A percentile compares a stretch with the other conserved stretches of the same genome.
Evolutionary conservation across 1,140 invertebrate species (phyloP).

Genomic region (Doryteuthis pealeii): DNA sequence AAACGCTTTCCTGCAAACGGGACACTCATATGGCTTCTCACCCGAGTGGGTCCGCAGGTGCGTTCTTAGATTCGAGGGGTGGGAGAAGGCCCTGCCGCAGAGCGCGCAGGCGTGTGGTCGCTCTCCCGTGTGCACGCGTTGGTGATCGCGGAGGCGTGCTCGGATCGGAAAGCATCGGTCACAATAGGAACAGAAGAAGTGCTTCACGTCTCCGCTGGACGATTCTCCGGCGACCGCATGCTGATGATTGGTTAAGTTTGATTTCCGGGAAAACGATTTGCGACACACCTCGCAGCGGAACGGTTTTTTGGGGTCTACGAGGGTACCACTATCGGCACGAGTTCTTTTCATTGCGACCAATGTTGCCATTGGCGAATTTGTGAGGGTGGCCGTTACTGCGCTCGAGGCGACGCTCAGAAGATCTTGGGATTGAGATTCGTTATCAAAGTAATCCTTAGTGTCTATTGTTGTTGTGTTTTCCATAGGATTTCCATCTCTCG

Average conservation of each 20-base stretch:
- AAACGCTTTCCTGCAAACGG: neutral
- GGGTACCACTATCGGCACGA: too few species aligned
- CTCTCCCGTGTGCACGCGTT: slow-evolving; percentile 35
- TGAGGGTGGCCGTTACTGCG: too few species aligned
- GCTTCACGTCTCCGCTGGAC: neutral
- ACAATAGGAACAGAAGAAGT: slow-evolving; percentile 18
- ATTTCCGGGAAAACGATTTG: neutral
- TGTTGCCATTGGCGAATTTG: too few species aligned
- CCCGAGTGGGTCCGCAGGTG: neutral
- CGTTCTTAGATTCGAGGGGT: neutral
- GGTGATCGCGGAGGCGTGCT: slow-evolving; percentile 18
- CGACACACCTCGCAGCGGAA: slow-evolving; percentile 5
- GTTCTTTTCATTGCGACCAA: too few species aligned
- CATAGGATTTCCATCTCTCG: too few species aligned
- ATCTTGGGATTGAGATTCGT: too few species aligned
- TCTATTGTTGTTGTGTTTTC: too few species aligned
- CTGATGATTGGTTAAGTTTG: neutral
- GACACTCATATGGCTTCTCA: neutral
- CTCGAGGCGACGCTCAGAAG: too few species aligned
- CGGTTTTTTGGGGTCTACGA: neutral
- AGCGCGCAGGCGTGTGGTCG: slow-evolving; percentile 33
- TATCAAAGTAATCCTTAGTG: too few species aligned
- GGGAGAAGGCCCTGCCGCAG: slow-evolving; percentile 27
- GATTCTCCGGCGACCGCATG: neutral
- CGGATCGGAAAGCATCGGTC: slow-evolving; percentile 14